phyloP scores from a whole-genome alignment of 2,113 vertebrate genomes.

The Haemorhous mexicanus region DNA sequence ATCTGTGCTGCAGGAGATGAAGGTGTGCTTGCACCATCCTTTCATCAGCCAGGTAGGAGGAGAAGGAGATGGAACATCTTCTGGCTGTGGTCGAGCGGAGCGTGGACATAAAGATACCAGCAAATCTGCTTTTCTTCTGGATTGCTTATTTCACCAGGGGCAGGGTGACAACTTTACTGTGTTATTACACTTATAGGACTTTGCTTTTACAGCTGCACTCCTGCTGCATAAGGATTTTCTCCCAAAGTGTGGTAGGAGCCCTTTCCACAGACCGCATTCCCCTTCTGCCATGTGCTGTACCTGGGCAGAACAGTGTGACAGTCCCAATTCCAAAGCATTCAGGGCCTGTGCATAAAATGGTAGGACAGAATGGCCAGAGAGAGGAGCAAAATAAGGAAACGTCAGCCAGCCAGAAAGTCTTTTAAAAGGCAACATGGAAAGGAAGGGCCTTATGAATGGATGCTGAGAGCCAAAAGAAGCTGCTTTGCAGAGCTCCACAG shows the following conservation, averaged over 20 bases:
- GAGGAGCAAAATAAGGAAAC: background rate
- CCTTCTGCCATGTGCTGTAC: background rate
- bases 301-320: background rate
- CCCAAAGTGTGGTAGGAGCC: background rate
- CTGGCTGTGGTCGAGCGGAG: background rate
- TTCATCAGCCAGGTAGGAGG: background rate
- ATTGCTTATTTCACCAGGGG: background rate
- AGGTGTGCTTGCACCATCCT: background rate
- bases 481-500: background rate
- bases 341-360: background rate
- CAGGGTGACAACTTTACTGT: background rate
- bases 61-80: background rate
- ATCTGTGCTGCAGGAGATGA: background rate
- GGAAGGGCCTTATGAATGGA: background rate
- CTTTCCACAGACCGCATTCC: background rate
- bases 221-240: background rate
- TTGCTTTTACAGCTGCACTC: background rate
- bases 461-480: background rate
- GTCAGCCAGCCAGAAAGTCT: background rate
- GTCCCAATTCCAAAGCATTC: background rate
- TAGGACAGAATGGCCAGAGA: background rate
- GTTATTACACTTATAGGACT: background rate
- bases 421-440: background rate
- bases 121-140: background rate
- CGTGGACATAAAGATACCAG: background rate